phyloP scores from a whole-genome alignment of 2,113 vertebrate genomes.

The Crotalus horridus region DNA sequence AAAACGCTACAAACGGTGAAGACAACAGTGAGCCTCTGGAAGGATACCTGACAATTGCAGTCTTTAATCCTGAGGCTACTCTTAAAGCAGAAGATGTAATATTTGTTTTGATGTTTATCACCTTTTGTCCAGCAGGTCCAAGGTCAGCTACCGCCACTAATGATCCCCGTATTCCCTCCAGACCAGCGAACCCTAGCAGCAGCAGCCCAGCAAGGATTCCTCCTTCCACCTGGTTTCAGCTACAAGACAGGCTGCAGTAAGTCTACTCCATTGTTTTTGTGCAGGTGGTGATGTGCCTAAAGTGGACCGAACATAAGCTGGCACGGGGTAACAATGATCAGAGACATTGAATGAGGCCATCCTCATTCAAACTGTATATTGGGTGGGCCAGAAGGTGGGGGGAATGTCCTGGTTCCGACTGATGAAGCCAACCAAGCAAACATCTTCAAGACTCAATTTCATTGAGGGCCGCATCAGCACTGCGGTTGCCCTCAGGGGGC shows the following conservation, averaged over 20 bases:
- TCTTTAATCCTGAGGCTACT: background rate
- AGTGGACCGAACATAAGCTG: background rate
- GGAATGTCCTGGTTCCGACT: too few species aligned
- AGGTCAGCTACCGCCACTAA: slow-evolving; percentile 95
- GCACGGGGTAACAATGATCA: background rate
- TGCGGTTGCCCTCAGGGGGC: too few species aligned
- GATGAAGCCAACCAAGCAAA: too few species aligned
- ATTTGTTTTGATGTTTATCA: slow-evolving; percentile 68
- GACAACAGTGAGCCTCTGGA: background rate
- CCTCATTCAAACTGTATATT: background rate
- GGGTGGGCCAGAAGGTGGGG: background rate
- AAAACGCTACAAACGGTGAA: too few species aligned
- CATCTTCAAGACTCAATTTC: too few species aligned
- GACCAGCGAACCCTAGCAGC: slow-evolving; percentile 97
- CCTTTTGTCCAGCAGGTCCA: slow-evolving; percentile 92
- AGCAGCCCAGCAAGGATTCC: slow-evolving; percentile 96
- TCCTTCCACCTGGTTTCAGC: slow-evolving; percentile 97
- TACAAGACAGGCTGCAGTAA: slow-evolving; percentile 99
- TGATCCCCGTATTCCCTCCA: slow-evolving; percentile 97
- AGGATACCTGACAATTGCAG: background rate
- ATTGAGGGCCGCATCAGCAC: too few species aligned
- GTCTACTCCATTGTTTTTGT: slow-evolving; percentile 55
- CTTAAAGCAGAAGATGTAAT: slow-evolving; percentile 15
- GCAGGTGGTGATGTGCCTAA: slow-evolving; percentile 22
- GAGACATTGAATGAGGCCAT: background rate